These are phyloP conservation scores for Papilio machaon DNA, from an alignment of 1,140 invertebrate genomes.

Conservation along the genomic window DNA sequence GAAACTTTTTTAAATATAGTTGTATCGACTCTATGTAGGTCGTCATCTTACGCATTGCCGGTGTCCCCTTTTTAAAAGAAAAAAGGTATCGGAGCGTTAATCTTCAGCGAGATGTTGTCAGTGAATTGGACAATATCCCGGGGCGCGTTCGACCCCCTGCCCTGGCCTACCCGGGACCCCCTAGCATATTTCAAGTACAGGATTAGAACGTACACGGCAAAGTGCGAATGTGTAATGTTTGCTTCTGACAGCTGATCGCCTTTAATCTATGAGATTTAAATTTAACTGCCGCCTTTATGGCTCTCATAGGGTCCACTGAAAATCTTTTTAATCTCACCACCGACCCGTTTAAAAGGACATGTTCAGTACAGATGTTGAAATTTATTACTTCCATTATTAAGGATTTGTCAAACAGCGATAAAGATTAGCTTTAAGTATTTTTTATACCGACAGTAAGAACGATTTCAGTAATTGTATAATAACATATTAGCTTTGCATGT, in stretches of 20 bases:
- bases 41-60: background rate
- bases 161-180: constrained; percentile 39
- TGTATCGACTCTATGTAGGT: constrained; percentile 41
- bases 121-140: constrained; percentile 64
- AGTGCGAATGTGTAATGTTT: constrained; percentile 75
- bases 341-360: constrained; percentile 42
- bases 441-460: background rate
- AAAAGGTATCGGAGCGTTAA: constrained; percentile 55
- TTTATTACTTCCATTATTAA: constrained; percentile 43
- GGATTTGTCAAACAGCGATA: constrained; percentile 11
- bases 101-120: constrained; percentile 58
- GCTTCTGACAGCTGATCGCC: constrained; percentile 69
- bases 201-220: constrained; percentile 68
- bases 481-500: background rate
- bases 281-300: constrained; percentile 64
- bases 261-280: constrained; percentile 72
- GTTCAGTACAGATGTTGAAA: constrained; percentile 47
- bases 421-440: constrained; percentile 16
- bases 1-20: background rate
- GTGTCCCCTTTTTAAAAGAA: constrained; percentile 45
- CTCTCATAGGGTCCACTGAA: constrained; percentile 43
- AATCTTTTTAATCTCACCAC: constrained; percentile 70
- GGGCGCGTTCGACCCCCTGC: constrained; percentile 47
- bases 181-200: constrained; percentile 77
- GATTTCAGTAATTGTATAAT: background rate